phyloP scores from a whole-genome alignment of 2,888 invertebrate species.

The Dicycla oo region DNA sequence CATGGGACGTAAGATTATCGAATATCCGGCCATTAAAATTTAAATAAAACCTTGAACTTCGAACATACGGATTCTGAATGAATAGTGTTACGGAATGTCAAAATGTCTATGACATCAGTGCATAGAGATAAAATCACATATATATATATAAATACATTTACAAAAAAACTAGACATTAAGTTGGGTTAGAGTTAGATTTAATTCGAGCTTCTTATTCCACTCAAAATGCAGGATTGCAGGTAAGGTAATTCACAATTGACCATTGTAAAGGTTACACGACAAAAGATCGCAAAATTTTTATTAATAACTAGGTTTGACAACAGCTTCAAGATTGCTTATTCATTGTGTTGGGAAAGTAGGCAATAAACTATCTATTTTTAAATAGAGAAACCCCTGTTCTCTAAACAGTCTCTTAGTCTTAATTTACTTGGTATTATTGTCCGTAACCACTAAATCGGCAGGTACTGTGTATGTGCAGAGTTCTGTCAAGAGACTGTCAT shows the following conservation, averaged over 20 bases:
- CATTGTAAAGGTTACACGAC: neutral
- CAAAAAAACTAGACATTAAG: neutral
- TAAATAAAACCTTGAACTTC: conserved; percentile 54
- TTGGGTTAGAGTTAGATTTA: neutral
- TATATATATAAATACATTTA: too few species aligned
- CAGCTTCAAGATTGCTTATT: conserved; percentile 43
- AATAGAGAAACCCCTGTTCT: conserved; percentile 37
- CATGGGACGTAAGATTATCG: conserved; percentile 44
- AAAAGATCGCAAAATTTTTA: conserved; percentile 30
- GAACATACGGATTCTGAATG: conserved; percentile 7
- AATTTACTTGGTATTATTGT: conserved; percentile 14
- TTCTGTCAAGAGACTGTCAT: neutral
- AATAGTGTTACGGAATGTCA: conserved; percentile 10
- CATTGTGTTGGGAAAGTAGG: conserved; percentile 52
- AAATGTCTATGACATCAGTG: conserved; percentile 15
- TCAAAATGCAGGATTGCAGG: neutral
- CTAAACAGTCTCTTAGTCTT: conserved; percentile 24
- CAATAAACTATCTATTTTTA: conserved; percentile 48
- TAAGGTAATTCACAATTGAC: neutral
- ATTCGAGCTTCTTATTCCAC: neutral
- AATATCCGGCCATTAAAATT: conserved; percentile 50
- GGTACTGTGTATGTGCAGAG: neutral
- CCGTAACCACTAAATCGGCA: neutral
- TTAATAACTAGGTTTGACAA: conserved; percentile 34
- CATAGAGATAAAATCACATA: neutral